A percentile compares a stretch with the other conserved stretches of the same genome.
Evolutionary conservation across 37 sponge, comb jelly and placozoan genomes (phyloP).

Genomic region (Halichondria panicea): DNA sequence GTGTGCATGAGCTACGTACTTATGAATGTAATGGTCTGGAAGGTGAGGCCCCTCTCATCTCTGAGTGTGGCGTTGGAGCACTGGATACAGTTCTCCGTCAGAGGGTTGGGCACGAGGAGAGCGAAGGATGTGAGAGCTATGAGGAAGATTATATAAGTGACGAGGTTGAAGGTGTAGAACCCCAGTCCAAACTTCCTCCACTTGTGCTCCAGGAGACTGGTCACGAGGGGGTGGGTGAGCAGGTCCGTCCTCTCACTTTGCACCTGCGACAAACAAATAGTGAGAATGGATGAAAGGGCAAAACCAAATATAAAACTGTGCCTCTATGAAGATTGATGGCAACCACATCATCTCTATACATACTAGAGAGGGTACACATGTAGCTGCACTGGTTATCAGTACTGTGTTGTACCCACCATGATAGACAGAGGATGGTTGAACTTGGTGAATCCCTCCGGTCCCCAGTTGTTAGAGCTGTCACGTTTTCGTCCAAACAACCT

Average conservation of each 20-base stretch:
- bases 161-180: conserved; percentile 79
- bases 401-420: conserved; percentile 34
- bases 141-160: conserved; percentile 77
- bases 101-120: conserved; percentile 55
- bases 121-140: conserved; percentile 83
- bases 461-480: conserved; percentile 42
- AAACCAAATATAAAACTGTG: not conserved
- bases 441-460: conserved; percentile 54
- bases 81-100: conserved; percentile 36
- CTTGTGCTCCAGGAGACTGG: conserved; percentile 79
- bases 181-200: conserved; percentile 82
- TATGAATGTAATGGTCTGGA: no score
- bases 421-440: conserved; percentile 42
- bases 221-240: conserved; percentile 88
- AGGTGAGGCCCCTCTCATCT: no score
- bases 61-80: no score
- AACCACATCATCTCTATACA: no score
- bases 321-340: no score
- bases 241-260: conserved; percentile 47
- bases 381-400: not conserved
- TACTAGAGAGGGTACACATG: no score
- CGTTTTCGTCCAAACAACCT: no score
- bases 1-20: no score
- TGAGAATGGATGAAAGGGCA: not conserved
- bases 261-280: not conserved